These are phyloP conservation scores for Ceratosolen solmsi DNA, from an alignment of 1,140 invertebrate genomes.

Conservation along the genomic window DNA sequence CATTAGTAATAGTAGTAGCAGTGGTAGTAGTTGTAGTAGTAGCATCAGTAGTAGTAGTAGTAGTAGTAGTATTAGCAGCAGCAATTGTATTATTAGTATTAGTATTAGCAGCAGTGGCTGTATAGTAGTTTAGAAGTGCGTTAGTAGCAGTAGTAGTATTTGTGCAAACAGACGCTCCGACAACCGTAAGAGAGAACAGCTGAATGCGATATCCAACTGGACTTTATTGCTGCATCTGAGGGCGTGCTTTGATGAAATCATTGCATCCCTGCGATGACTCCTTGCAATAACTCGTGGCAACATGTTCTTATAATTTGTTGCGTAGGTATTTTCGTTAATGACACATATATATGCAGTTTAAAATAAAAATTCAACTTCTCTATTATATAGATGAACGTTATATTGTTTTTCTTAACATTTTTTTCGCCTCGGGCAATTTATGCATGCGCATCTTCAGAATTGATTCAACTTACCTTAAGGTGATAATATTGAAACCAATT, in stretches of 20 bases:
- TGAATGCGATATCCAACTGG: slow-evolving; percentile 43
- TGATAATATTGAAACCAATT: background rate
- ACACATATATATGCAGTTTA: background rate
- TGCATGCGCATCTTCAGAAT: background rate
- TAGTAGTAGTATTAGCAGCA: background rate
- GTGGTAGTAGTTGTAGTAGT: background rate
- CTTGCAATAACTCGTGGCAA: slow-evolving; percentile 24
- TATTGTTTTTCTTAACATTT: background rate
- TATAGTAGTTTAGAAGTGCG: background rate
- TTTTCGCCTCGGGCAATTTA: background rate
- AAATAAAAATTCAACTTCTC: background rate
- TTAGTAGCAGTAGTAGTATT: background rate
- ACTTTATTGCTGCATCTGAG: slow-evolving; percentile 34
- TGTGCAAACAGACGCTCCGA: slow-evolving; percentile 23
- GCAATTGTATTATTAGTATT: background rate
- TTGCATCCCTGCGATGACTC: slow-evolving; percentile 22
- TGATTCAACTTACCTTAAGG: slow-evolving; percentile 17
- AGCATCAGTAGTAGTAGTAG: background rate
- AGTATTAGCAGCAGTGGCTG: background rate
- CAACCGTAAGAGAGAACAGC: slow-evolving; percentile 39
- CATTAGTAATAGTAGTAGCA: background rate
- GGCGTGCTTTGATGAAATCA: slow-evolving; percentile 12
- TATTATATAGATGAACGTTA: background rate
- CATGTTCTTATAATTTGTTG: background rate
- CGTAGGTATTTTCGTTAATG: background rate